phyloP scores from a whole-genome alignment of 1,140 invertebrate species.

The Agrypnia vestita region DNA sequence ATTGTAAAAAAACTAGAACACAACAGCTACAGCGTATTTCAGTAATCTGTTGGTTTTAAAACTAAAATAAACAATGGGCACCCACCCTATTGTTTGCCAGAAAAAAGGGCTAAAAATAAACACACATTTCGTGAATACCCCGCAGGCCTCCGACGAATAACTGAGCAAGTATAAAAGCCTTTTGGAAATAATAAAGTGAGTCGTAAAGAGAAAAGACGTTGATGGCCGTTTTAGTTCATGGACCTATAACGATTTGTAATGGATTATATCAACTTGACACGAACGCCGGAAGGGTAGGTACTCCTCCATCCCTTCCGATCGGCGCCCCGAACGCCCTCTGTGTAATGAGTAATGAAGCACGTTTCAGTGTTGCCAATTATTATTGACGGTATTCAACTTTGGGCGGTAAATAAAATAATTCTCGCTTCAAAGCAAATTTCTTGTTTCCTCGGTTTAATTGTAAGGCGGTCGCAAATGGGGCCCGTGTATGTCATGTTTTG shows the following conservation, averaged over 20 bases:
- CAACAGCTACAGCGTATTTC: too few relatives aligned
- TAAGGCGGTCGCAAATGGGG: too few relatives aligned
- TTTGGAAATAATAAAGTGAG: slow-evolving; percentile 20
- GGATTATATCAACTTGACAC: slow-evolving; percentile 16
- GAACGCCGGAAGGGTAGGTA: background rate
- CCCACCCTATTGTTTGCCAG: background rate
- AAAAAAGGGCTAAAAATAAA: slow-evolving; percentile 1
- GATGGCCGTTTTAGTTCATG: background rate
- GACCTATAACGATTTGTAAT: background rate
- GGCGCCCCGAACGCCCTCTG: too few relatives aligned
- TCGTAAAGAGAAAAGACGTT: slow-evolving; percentile 16
- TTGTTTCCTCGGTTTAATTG: too few relatives aligned
- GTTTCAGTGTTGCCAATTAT: too few relatives aligned
- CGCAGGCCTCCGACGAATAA: background rate
- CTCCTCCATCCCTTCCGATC: background rate
- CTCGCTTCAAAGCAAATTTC: too few relatives aligned
- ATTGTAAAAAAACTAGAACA: too few relatives aligned
- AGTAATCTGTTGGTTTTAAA: too few relatives aligned
- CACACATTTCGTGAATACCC: background rate
- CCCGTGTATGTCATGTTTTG: too few relatives aligned
- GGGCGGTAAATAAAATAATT: too few relatives aligned
- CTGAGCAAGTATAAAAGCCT: background rate
- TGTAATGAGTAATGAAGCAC: too few relatives aligned
- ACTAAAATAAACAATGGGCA: background rate
- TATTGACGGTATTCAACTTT: too few relatives aligned